These are phyloP conservation scores for Urocynchramus pylzowi DNA, from an alignment of 2,113 vertebrate genomes.

Conservation along the genomic window DNA sequence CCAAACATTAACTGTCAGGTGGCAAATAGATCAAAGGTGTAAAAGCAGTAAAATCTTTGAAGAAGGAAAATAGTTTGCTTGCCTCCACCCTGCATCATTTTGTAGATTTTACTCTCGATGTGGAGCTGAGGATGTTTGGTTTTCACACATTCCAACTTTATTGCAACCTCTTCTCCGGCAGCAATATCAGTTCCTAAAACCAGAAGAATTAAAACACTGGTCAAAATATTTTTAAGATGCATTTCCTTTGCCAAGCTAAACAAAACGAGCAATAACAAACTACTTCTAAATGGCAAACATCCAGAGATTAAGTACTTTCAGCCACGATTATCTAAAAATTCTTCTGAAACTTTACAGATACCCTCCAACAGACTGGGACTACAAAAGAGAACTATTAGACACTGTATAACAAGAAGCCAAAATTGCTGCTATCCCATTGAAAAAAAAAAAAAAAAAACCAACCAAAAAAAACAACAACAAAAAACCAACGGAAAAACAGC, in stretches of 20 bases:
- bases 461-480: neutral
- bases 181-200: slow-evolving; percentile 91
- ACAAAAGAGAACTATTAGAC: neutral
- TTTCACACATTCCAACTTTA: slow-evolving; percentile 97
- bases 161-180: slow-evolving; percentile 92
- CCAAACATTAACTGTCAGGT: neutral
- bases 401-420: neutral
- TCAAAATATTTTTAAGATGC: neutral
- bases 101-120: slow-evolving; percentile 99
- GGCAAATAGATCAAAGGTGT: neutral
- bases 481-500: neutral
- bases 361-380: neutral
- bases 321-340: neutral
- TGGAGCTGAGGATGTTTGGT: slow-evolving; percentile 97
- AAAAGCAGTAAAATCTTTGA: neutral
- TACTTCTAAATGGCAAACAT: neutral
- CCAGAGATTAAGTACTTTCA: neutral
- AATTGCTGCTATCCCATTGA: neutral
- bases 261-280: neutral
- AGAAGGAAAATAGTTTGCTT: slow-evolving; percentile 4
- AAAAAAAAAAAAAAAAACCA: neutral
- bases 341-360: neutral
- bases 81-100: slow-evolving; percentile 99
- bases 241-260: neutral
- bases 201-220: neutral